Conservation (phyloP, 2,797 vertebrate genomes). For the Danio jaintianensis region DNA sequence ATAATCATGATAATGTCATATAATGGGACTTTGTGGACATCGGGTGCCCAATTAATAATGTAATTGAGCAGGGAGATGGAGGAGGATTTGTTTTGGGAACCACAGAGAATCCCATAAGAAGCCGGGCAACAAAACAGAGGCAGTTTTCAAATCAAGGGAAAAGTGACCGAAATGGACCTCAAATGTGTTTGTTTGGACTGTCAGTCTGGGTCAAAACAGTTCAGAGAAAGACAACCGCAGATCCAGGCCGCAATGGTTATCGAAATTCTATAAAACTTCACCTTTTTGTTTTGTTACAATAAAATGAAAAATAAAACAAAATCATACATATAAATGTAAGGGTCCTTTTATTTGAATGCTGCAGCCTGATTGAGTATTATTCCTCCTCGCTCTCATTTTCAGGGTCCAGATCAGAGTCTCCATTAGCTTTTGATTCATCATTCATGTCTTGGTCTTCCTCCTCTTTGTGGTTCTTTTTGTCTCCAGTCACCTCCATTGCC, state of each 20-base stretch:
- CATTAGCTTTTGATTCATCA: slow-evolving; percentile 90
- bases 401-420: slow-evolving; percentile 93
- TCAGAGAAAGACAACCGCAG: slow-evolving; percentile 24
- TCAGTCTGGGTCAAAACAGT: slow-evolving; percentile 18
- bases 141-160: slow-evolving; percentile 19
- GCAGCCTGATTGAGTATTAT: slow-evolving; percentile 70
- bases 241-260: slow-evolving; percentile 42
- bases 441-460: slow-evolving; percentile 70
- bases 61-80: background rate
- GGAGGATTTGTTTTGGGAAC: background rate
- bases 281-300: slow-evolving; percentile 70
- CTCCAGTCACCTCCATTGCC: slow-evolving; percentile 57
- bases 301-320: slow-evolving; percentile 83
- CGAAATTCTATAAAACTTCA: slow-evolving; percentile 59
- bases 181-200: slow-evolving; percentile 19
- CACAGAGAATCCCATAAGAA: slow-evolving; percentile 21
- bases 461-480: slow-evolving; percentile 62
- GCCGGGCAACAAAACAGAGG: slow-evolving; percentile 6
- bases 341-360: slow-evolving; percentile 65
- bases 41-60: background rate
- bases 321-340: slow-evolving; percentile 79
- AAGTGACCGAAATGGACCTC: background rate
- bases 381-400: slow-evolving; percentile 97
- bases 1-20: slow-evolving; percentile 15
- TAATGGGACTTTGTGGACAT: background rate